Evolutionary conservation across 2,113 vertebrate species (phyloP).

Genomic region (Tachuris rubrigastra): DNA sequence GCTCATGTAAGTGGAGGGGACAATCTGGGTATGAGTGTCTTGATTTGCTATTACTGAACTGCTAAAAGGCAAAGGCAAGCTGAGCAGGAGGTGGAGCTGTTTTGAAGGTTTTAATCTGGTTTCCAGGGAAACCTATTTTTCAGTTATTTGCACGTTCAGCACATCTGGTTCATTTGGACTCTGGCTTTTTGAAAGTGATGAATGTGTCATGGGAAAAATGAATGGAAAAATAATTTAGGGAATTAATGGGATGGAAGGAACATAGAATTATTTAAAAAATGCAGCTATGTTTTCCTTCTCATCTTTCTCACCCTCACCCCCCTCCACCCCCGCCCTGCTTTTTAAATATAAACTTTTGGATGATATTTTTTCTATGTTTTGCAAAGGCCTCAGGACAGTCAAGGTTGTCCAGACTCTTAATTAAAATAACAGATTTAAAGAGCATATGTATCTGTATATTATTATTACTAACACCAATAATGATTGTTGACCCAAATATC

Average conservation of each 20-base stretch:
- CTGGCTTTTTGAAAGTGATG: slow-evolving; percentile 39
- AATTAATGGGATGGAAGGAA: slow-evolving; percentile 50
- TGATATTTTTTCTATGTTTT: neutral
- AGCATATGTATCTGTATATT: fast-evolving
- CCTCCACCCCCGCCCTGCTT: neutral
- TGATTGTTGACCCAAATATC: neutral
- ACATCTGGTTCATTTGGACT: slow-evolving; percentile 66
- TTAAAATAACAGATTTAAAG: neutral
- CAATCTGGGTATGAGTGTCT: slow-evolving; percentile 39
- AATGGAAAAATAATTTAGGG: slow-evolving; percentile 53
- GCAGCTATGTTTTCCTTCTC: neutral
- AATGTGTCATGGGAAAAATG: slow-evolving; percentile 35
- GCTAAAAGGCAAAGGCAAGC: slow-evolving; percentile 29
- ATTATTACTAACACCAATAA: neutral
- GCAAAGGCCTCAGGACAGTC: neutral
- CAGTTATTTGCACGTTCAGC: slow-evolving; percentile 56
- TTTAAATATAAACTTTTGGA: neutral
- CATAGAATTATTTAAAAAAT: neutral
- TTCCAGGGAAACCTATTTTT: slow-evolving; percentile 64
- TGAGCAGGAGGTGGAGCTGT: slow-evolving; percentile 55
- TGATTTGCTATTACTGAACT: slow-evolving; percentile 52
- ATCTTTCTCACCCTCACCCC: neutral
- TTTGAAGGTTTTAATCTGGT: slow-evolving; percentile 53
- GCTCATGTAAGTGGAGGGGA: slow-evolving; percentile 34
- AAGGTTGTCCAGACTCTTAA: neutral